Conservation (phyloP, 2,888 invertebrate species). For the Cotesia congregata region DNA sequence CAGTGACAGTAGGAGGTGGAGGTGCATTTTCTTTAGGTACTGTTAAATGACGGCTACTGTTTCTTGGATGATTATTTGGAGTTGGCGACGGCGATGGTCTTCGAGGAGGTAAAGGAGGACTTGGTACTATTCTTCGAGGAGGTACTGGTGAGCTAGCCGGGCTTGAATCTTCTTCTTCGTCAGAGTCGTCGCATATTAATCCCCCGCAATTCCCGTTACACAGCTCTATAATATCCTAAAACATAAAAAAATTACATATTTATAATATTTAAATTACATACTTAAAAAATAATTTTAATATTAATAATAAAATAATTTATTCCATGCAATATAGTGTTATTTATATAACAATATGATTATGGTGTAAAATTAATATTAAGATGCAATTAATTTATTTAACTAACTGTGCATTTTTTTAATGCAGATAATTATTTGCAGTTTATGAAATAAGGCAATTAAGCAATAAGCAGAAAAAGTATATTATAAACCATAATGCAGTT, state of each 20-base stretch:
- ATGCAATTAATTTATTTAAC: not conserved
- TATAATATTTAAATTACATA: not conserved
- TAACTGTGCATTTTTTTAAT: not conserved
- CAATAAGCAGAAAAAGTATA: constrained; percentile 44
- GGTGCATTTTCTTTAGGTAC: constrained; percentile 72
- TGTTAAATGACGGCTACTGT: constrained; percentile 63
- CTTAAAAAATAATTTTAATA: not conserved
- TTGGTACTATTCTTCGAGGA: constrained; percentile 62
- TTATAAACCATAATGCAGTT: constrained; percentile 55
- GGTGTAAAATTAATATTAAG: not conserved
- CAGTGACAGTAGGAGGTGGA: constrained; percentile 66
- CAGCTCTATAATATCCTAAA: constrained; percentile 68
- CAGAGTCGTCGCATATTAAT: constrained; percentile 64
- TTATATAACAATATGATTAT: not conserved
- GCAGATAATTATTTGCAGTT: not conserved
- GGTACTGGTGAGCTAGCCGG: constrained; percentile 65
- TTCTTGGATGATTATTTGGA: constrained; percentile 59
- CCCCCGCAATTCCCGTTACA: constrained; percentile 65
- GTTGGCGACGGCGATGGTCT: constrained; percentile 72
- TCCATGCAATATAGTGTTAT: not conserved
- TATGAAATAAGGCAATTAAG: constrained; percentile 16
- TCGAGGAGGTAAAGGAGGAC: constrained; percentile 77
- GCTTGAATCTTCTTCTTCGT: constrained; percentile 66
- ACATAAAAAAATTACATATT: constrained; percentile 48
- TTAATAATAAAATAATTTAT: not conserved